Percentiles rank a stretch among this genome's conserved stretches.
These are phyloP conservation scores for Linnaemya tessellans DNA, from an alignment of 2,888 invertebrate genomes.

Conservation along the genomic window DNA sequence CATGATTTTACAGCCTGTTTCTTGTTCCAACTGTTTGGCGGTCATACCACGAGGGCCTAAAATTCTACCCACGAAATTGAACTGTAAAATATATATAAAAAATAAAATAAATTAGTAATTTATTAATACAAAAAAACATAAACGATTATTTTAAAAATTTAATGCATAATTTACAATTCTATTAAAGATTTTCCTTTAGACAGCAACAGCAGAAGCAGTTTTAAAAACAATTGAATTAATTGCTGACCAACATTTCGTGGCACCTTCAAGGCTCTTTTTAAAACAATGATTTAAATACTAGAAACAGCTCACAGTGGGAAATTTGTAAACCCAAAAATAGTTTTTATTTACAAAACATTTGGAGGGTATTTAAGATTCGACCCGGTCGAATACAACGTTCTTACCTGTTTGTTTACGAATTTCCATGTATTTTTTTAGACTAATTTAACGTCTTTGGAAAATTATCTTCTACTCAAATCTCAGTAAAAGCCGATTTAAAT, in stretches of 20 bases:
- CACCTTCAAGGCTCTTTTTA: slow-evolving; percentile 76
- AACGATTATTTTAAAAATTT: not conserved
- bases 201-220: not conserved
- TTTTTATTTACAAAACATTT: no score
- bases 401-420: no score
- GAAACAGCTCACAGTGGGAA: slow-evolving; percentile 4
- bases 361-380: no score
- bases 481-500: no score
- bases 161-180: slow-evolving; percentile 30
- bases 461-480: no score
- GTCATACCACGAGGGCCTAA: slow-evolving; percentile 99
- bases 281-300: slow-evolving; percentile 31
- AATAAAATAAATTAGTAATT: slow-evolving; percentile 41
- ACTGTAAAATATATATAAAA: slow-evolving; percentile 88
- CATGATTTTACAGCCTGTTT: slow-evolving; percentile 99
- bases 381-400: no score
- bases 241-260: slow-evolving; percentile 60
- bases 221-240: slow-evolving; percentile 36
- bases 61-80: slow-evolving; percentile 99
- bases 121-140: slow-evolving; percentile 8
- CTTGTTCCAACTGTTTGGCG: slow-evolving; percentile 99
- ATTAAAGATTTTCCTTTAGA: not conserved
- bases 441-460: no score
- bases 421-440: no score
- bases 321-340: slow-evolving; percentile 19